These are phyloP conservation scores for Thymelicus lineola DNA, from an alignment of 2,888 invertebrate species.

Conservation along the genomic window DNA sequence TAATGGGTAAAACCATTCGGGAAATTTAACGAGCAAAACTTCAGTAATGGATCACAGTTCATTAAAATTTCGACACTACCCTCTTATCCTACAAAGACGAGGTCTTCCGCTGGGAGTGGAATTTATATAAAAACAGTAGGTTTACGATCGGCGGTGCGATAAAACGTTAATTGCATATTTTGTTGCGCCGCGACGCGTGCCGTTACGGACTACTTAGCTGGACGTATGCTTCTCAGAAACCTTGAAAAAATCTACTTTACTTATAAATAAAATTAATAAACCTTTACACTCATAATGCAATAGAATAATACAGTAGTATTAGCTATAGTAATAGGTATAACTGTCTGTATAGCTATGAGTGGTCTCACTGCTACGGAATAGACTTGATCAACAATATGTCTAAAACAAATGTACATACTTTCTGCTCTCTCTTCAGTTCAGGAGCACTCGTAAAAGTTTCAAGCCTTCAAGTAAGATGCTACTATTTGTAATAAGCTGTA, in stretches of 20 bases:
- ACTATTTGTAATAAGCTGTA: conserved; percentile 9
- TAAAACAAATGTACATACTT: not conserved
- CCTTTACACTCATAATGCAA: too few relatives aligned
- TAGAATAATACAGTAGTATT: too few relatives aligned
- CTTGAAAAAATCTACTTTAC: not conserved
- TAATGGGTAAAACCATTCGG: conserved; percentile 10
- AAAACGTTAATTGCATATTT: conserved; percentile 27
- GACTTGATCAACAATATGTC: too few relatives aligned
- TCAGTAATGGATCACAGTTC: conserved; percentile 23
- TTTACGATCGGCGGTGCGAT: conserved; percentile 24
- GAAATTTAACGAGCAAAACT: conserved; percentile 18
- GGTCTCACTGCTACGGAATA: too few relatives aligned
- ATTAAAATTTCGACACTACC: conserved; percentile 22
- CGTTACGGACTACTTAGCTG: not conserved
- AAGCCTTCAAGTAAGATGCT: not conserved
- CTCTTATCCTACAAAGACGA: conserved; percentile 24
- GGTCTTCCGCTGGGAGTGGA: conserved; percentile 20
- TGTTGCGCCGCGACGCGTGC: conserved; percentile 2
- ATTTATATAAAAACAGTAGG: conserved; percentile 27
- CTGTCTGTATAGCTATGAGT: too few relatives aligned
- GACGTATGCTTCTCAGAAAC: not conserved
- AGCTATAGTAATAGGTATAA: too few relatives aligned
- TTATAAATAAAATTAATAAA: too few relatives aligned
- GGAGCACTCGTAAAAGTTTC: not conserved
- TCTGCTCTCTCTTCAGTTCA: not conserved